A percentile compares a stretch with the other conserved stretches of the same genome.
phyloP scores from a whole-genome alignment of 2,797 vertebrate genomes.

The Podargus strigoides region DNA sequence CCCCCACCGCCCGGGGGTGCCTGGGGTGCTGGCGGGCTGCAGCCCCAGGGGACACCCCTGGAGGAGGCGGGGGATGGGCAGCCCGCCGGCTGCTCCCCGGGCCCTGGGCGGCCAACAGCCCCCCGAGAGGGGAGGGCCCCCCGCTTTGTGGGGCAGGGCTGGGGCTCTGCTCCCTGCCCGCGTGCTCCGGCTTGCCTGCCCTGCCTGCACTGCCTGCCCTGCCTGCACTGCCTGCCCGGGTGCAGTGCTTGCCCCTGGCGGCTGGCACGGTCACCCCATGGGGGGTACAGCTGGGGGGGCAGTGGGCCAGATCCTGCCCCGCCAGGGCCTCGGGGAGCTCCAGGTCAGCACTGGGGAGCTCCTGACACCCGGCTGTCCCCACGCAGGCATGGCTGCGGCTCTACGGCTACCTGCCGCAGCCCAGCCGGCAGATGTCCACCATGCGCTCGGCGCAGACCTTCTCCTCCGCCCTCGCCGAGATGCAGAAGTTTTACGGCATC shows the following conservation, averaged over 20 bases:
- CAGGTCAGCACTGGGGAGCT: no score
- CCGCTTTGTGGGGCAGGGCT: not conserved
- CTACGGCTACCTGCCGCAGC: slow-evolving; percentile 88
- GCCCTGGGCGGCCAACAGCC: not conserved
- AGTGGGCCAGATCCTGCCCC: not conserved
- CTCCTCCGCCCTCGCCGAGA: slow-evolving; percentile 84
- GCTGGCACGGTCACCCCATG: fast-evolving
- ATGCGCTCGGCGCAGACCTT: slow-evolving; percentile 91
- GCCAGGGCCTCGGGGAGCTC: fast-evolving
- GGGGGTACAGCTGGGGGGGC: not conserved
- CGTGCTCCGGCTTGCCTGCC: not conserved
- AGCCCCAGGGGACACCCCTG: no score
- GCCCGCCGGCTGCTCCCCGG: not conserved
- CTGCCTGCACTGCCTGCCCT: not conserved
- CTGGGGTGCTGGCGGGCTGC: no score
- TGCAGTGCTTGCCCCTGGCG: not conserved
- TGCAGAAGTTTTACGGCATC: slow-evolving; percentile 93
- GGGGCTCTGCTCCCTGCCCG: not conserved
- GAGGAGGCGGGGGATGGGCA: no score
- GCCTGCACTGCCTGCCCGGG: not conserved
- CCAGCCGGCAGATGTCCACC: slow-evolving; percentile 90
- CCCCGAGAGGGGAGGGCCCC: fast-evolving
- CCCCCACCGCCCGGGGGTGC: no score
- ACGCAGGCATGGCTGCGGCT: slow-evolving; percentile 86
- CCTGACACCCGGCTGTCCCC: not conserved